phyloP scores from a whole-genome alignment of 1,140 invertebrate genomes.

The Halesus radiatus region DNA sequence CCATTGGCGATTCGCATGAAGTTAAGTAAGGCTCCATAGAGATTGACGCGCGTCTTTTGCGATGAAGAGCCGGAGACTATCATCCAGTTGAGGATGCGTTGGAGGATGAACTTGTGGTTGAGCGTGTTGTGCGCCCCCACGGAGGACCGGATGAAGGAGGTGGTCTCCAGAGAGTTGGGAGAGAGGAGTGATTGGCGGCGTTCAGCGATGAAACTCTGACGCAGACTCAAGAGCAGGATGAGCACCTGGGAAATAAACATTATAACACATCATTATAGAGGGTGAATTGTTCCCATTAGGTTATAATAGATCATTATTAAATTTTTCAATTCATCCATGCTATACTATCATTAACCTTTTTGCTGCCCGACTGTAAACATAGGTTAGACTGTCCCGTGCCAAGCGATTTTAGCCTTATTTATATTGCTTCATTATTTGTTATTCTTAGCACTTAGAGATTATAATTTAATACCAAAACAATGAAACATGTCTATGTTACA shows the following conservation, averaged over 20 bases:
- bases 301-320: too few species aligned
- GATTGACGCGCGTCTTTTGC: conserved; percentile 87
- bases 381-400: too few species aligned
- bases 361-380: too few species aligned
- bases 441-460: too few species aligned
- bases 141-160: conserved; percentile 36
- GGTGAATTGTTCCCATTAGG: too few species aligned
- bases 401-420: too few species aligned
- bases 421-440: too few species aligned
- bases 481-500: too few species aligned
- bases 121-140: conserved; percentile 67
- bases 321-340: too few species aligned
- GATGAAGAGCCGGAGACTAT: conserved; percentile 78
- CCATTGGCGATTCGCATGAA: conserved; percentile 76
- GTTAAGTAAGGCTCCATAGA: conserved; percentile 82
- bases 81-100: conserved; percentile 80
- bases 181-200: conserved; percentile 47
- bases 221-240: conserved; percentile 50
- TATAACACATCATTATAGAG: too few species aligned
- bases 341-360: too few species aligned
- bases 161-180: conserved; percentile 8
- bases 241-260: conserved; percentile 40
- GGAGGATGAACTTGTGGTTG: conserved; percentile 79
- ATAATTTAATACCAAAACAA: too few species aligned
- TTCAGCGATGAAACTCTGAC: conserved; percentile 49